Conservation (phyloP, 2,797 vertebrate species). For the Poecile montanus region DNA sequence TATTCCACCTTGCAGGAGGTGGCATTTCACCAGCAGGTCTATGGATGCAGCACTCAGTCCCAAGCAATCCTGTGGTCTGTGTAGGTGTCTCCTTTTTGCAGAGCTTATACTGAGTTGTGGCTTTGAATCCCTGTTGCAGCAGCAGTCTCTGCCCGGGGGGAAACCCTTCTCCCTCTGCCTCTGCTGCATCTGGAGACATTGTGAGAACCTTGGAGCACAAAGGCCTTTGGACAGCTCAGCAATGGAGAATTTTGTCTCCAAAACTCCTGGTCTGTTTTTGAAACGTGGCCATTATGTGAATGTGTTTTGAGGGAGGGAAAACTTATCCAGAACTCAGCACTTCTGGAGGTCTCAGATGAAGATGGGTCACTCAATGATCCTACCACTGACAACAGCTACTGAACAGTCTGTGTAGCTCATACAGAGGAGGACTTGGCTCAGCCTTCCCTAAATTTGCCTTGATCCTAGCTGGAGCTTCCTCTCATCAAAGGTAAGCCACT, state of each 20-base stretch:
- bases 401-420: neutral
- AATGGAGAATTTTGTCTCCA: neutral
- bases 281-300: neutral
- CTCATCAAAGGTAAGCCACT: neutral
- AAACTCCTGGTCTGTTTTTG: neutral
- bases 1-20: neutral
- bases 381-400: neutral
- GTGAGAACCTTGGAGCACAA: accelerated
- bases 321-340: neutral
- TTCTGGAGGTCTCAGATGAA: neutral
- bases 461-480: neutral
- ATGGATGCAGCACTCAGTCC: neutral
- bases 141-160: neutral
- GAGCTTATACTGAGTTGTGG: neutral
- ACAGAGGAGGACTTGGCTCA: neutral
- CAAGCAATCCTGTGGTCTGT: neutral
- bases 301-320: neutral
- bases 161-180: neutral
- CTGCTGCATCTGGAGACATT: neutral
- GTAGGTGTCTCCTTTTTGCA: neutral
- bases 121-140: neutral
- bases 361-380: accelerated
- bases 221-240: neutral
- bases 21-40: neutral
- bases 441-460: neutral